Evolutionary conservation across 2,113 vertebrate genomes (phyloP), one percentile per base, ranked within the genome.

Genomic region (Salminus brasiliensis): DNA sequence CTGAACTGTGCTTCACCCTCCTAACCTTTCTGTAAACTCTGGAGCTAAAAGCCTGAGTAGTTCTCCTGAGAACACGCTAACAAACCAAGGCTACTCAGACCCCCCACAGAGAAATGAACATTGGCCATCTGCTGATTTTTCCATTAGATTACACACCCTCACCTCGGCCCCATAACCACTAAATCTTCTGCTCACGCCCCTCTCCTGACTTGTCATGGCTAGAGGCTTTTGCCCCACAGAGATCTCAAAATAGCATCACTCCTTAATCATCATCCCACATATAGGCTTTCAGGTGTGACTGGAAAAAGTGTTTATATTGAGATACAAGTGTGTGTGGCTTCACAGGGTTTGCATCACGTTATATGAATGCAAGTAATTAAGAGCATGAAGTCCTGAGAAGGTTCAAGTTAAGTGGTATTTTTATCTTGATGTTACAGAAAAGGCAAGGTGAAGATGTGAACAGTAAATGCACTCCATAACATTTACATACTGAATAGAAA

Each of bases 111-210:
- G 60, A 60, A 78, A 78, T 60, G 60, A 23, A 66, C 53, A 55
- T 55, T 30, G 65, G 29, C 74, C 69, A 82, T 77, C 80, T 77
- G 68, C 60, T 72, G 74, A 67, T 71, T 76, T 76, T 72, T 77
- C 80, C 63, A 75, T 60, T 71, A 39, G 74, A 73, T 53, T 66
- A 63, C 63, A 69, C 39, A 49, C 68, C 32, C 43, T 36, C 30
- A 57, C 23, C 43, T 27, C 72, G 36, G 7, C 15, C 25, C 67
- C 41, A 55, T 52, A 69, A 72, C 57, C 57, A 71, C 63, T 45
- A 72, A 55, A 41, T 63, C 39, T 49, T 36, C 52, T 66, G 60
- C 45, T 74, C 69, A 74, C 7, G 43, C 12, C 57, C 52, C 53
- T 57, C 67, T 70, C 43, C 63, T n/a, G 30, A 53, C 12, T 43